Percentiles rank a stretch among this genome's conserved stretches.
Conservation (phyloP, 2,113 vertebrate species). For the Rissa tridactyla region DNA sequence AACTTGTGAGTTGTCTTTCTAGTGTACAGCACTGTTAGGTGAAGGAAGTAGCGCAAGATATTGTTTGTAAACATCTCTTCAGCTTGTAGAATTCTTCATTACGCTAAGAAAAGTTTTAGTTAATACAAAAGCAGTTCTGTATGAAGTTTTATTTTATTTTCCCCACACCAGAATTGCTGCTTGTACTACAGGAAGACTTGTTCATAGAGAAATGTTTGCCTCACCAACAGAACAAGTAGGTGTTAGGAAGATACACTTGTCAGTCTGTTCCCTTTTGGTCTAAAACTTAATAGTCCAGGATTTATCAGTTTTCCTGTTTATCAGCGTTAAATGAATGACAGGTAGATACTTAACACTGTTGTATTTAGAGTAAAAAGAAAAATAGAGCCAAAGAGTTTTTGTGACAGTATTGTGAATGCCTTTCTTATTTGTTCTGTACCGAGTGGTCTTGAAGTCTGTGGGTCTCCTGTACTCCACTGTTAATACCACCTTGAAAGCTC, state of each 20-base stretch:
- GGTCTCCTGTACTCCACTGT: not conserved
- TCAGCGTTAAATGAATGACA: not conserved
- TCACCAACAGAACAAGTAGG: not conserved
- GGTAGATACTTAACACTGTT: not conserved
- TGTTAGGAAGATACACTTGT: not conserved
- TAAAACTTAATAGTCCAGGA: not conserved
- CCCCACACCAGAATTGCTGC: not conserved
- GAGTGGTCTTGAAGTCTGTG: not conserved
- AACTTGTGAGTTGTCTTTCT: not conserved
- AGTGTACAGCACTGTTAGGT: not conserved
- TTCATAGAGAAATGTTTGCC: not conserved
- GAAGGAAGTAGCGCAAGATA: not conserved
- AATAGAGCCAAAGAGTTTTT: not conserved
- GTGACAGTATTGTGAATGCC: not conserved
- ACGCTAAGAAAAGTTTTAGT: not conserved
- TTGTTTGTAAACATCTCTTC: not conserved
- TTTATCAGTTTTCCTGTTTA: not conserved
- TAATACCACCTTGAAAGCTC: not conserved
- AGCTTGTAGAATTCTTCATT: not conserved
- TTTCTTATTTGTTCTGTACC: not conserved
- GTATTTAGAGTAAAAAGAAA: not conserved
- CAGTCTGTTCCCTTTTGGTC: not conserved
- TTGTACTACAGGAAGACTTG: not conserved
- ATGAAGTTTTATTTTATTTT: not conserved
- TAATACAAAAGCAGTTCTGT: not conserved